phyloP scores from a whole-genome alignment of 2,888 invertebrate species.

The Spilosoma lubricipeda region DNA sequence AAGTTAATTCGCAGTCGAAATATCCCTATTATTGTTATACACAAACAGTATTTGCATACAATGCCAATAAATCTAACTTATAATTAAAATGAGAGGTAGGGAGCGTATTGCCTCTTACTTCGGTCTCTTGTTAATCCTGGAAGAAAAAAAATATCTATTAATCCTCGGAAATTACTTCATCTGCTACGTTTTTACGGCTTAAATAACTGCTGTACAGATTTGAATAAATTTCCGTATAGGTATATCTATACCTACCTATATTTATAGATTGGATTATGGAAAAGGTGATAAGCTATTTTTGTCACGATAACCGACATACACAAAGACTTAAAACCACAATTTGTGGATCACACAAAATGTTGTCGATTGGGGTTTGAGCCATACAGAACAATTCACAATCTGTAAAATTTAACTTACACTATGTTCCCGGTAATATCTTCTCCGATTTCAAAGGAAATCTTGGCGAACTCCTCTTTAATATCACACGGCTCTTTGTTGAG shows the following conservation, averaged over 20 bases:
- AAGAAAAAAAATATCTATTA: slow-evolving; percentile 15
- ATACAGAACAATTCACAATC: too few relatives aligned
- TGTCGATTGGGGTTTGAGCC: too few relatives aligned
- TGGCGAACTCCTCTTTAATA: slow-evolving; percentile 37
- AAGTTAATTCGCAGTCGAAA: slow-evolving; percentile 7
- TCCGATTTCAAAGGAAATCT: slow-evolving; percentile 44
- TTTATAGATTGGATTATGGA: too few relatives aligned
- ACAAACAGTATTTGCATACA: background rate
- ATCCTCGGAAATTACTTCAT: too few relatives aligned
- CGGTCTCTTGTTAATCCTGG: slow-evolving; percentile 48
- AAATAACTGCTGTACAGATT: too few relatives aligned
- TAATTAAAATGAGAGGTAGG: slow-evolving; percentile 17
- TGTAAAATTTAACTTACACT: slow-evolving; percentile 58
- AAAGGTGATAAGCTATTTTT: too few relatives aligned
- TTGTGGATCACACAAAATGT: too few relatives aligned
- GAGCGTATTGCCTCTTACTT: slow-evolving; percentile 9
- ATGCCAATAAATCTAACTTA: slow-evolving; percentile 2
- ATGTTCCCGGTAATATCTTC: slow-evolving; percentile 60
- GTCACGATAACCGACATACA: too few relatives aligned
- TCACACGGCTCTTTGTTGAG: slow-evolving; percentile 3
- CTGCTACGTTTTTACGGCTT: too few relatives aligned
- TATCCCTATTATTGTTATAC: background rate
- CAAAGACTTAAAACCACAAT: too few relatives aligned
- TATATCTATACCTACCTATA: too few relatives aligned
- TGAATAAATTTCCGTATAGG: too few relatives aligned